phyloP scores from a whole-genome alignment of 2,797 vertebrate genomes.

The Euthynnus affinis region DNA sequence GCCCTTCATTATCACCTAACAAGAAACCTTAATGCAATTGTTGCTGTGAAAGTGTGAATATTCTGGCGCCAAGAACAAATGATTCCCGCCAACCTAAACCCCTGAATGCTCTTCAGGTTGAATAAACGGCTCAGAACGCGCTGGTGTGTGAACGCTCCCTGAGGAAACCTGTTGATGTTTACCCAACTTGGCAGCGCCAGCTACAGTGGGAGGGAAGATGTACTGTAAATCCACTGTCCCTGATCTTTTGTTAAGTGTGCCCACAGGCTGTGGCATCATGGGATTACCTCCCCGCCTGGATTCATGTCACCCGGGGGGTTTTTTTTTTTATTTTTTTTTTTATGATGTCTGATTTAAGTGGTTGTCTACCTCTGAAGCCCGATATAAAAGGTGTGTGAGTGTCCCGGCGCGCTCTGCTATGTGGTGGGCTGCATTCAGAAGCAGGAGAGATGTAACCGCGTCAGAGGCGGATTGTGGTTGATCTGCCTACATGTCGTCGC shows the following conservation, averaged over 20 bases:
- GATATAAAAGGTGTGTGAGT: background rate
- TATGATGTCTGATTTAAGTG: background rate
- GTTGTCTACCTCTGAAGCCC: background rate
- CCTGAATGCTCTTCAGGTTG: background rate
- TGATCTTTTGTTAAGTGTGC: conserved; percentile 1
- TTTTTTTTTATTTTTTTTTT: too few species aligned
- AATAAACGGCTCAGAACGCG: conserved; percentile 7
- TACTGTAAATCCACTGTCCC: background rate
- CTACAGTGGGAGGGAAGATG: conserved; percentile 1
- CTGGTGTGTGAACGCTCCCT: background rate
- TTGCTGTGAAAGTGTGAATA: background rate
- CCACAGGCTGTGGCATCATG: conserved; percentile 12
- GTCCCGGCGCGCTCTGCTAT: background rate
- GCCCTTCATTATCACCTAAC: conserved; percentile 6
- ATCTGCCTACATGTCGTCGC: conserved; percentile 27
- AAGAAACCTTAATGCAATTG: background rate
- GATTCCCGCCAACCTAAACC: background rate
- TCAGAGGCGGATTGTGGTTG: background rate
- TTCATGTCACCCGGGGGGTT: conserved; percentile 2
- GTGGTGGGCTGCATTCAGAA: conserved; percentile 23
- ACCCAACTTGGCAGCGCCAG: conserved; percentile 5
- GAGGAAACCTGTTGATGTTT: conserved; percentile 21
- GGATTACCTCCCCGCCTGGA: conserved; percentile 11
- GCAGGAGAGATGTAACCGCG: background rate
- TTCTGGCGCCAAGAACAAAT: background rate